These are phyloP conservation scores for Prosopocoilus inquinatus DNA, from an alignment of 2,888 invertebrate genomes.

Conservation along the genomic window DNA sequence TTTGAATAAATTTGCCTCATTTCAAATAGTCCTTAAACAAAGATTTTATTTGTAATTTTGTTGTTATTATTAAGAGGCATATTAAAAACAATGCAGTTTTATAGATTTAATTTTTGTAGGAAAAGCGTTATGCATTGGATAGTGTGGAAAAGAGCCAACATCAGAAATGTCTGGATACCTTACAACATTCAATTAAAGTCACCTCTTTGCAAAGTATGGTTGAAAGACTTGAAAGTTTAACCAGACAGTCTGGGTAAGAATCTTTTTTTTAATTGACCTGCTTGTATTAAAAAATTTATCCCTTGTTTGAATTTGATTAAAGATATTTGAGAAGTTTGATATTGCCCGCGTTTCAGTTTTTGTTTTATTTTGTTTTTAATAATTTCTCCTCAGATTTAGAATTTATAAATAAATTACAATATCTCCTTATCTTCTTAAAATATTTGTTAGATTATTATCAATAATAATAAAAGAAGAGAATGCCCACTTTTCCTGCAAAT, in stretches of 20 bases:
- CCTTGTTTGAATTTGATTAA: too few species aligned
- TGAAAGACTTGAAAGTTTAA: slow-evolving; percentile 86
- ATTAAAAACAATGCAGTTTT: slow-evolving; percentile 8
- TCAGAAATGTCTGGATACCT: slow-evolving; percentile 86
- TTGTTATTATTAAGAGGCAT: background rate
- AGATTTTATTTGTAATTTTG: background rate
- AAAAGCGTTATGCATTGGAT: slow-evolving; percentile 86
- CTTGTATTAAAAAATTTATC: too few species aligned
- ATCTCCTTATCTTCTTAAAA: too few species aligned
- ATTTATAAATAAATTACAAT: too few species aligned
- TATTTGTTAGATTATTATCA: too few species aligned
- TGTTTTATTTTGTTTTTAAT: background rate
- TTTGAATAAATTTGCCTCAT: too few species aligned
- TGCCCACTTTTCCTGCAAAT: too few species aligned
- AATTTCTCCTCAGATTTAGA: background rate
- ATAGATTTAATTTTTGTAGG: slow-evolving; percentile 55
- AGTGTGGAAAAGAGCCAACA: slow-evolving; percentile 80
- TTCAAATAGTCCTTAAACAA: too few species aligned
- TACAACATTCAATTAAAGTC: slow-evolving; percentile 93
- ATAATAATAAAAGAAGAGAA: too few species aligned
- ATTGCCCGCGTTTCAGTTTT: background rate
- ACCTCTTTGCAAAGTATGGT: slow-evolving; percentile 88
- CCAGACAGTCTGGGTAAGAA: slow-evolving; percentile 77
- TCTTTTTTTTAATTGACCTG: background rate
- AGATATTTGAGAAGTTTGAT: too few species aligned